Evolutionary conservation across 2,113 vertebrate genomes (phyloP).

Genomic region (Cavia aperea): DNA sequence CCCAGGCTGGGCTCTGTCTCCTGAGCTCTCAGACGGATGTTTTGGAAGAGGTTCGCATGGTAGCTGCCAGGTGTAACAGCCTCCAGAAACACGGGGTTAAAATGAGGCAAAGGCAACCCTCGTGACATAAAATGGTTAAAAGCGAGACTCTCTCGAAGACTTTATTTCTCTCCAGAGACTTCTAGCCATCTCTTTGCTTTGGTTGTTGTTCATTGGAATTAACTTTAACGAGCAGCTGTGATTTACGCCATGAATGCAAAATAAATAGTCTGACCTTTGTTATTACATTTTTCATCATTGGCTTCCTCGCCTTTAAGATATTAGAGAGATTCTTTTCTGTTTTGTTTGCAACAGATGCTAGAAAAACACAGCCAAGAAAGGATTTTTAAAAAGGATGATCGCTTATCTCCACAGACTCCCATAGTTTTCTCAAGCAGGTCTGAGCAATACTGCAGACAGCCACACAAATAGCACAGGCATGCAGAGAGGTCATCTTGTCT

Average conservation of each 20-base stretch:
- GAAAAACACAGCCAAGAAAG: conserved; percentile 41
- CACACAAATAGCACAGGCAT: not conserved
- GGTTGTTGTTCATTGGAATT: not conserved
- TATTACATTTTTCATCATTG: conserved; percentile 11
- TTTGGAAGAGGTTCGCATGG: not conserved
- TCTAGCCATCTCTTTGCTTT: not conserved
- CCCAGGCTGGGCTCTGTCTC: not conserved
- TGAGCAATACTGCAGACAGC: not conserved
- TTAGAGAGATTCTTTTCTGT: conserved; percentile 32
- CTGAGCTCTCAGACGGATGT: not conserved
- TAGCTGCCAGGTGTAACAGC: not conserved
- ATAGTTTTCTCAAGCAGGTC: not conserved
- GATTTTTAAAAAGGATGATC: not conserved
- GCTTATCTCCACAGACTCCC: not conserved
- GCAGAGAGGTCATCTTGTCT: not conserved
- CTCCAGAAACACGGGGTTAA: not conserved
- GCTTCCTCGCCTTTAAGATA: conserved; percentile 23
- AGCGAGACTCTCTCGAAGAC: not conserved
- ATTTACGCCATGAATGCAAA: not conserved
- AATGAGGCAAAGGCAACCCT: not conserved
- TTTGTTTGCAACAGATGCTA: conserved; percentile 58
- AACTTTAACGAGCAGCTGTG: conserved; percentile 23
- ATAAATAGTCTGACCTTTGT: conserved; percentile 11
- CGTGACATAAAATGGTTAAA: conserved; percentile 14
- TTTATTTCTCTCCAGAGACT: conserved; percentile 30